phyloP scores from a whole-genome alignment of 2,797 vertebrate species.

The Sebastes steindachneri region DNA sequence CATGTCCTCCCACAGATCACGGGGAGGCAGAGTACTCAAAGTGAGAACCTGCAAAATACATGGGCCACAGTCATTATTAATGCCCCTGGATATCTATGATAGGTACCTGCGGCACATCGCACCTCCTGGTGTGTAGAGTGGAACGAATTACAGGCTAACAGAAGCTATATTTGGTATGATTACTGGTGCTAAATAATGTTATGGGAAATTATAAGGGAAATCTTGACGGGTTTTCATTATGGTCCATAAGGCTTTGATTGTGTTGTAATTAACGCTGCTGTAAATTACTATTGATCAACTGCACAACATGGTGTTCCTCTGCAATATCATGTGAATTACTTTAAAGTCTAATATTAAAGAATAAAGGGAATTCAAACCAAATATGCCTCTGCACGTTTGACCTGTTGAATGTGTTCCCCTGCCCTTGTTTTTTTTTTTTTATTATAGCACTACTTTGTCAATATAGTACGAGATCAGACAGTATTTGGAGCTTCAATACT shows the following conservation, averaged over 20 bases:
- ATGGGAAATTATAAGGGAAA: background rate
- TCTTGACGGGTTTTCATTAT: constrained; percentile 21
- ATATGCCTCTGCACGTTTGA: constrained; percentile 20
- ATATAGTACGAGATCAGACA: constrained; percentile 12
- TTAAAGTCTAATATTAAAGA: background rate
- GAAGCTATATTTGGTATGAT: background rate
- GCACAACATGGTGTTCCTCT: background rate
- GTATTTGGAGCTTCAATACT: constrained; percentile 28
- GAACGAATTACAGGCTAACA: constrained; percentile 2
- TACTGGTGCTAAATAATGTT: background rate
- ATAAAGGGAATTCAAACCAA: constrained; percentile 11
- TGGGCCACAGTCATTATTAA: constrained; percentile 53
- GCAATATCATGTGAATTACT: background rate
- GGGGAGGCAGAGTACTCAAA: constrained; percentile 29
- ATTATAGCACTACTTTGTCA: constrained; percentile 19
- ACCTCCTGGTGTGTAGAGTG: constrained; percentile 4
- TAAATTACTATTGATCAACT: background rate
- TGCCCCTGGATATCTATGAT: constrained; percentile 29
- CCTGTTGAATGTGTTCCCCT: constrained; percentile 8
- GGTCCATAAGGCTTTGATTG: constrained; percentile 2
- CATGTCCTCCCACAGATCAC: constrained; percentile 51
- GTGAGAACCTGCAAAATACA: constrained; percentile 39
- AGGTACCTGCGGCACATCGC: constrained; percentile 10
- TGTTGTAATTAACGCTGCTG: constrained; percentile 10
- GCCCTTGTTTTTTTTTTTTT: constrained; percentile 25